These are phyloP conservation scores for Yponomeuta malinellus DNA, from an alignment of 2,888 invertebrate species.

Conservation along the genomic window DNA sequence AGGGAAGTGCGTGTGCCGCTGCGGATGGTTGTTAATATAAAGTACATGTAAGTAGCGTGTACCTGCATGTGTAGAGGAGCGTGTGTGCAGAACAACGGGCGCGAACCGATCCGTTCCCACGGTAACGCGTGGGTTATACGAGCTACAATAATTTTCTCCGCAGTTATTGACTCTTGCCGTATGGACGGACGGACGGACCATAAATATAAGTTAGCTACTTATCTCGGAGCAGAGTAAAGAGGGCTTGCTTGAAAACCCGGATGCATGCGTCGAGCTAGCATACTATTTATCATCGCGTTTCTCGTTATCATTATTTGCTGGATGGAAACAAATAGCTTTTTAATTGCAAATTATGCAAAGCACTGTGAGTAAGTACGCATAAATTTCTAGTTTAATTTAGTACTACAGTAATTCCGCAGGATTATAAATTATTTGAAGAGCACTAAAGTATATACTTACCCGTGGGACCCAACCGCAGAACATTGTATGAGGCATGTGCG, in stretches of 20 bases:
- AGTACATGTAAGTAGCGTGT: constrained; percentile 22
- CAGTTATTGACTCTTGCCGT: constrained; percentile 39
- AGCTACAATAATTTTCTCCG: constrained; percentile 45
- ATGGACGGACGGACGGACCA: constrained; percentile 24
- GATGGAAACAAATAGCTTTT: constrained; percentile 19
- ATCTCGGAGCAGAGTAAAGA: constrained; percentile 23
- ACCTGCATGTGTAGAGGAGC: constrained; percentile 21
- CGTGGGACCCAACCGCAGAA: background rate
- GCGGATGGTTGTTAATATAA: constrained; percentile 8
- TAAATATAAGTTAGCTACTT: constrained; percentile 32
- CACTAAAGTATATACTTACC: constrained; percentile 9
- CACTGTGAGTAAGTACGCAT: background rate
- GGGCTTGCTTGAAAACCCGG: constrained; percentile 14
- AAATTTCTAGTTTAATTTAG: constrained; percentile 4
- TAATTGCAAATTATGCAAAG: constrained; percentile 19
- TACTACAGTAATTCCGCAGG: background rate
- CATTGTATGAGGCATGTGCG: constrained; percentile 17
- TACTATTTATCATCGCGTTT: constrained; percentile 15
- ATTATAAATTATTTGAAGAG: constrained; percentile 10
- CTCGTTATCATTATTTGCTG: constrained; percentile 12
- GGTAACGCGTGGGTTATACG: constrained; percentile 45
- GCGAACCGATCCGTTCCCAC: constrained; percentile 52
- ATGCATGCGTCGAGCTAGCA: constrained; percentile 12
- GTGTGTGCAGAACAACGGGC: constrained; percentile 35
- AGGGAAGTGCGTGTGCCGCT: constrained; percentile 10